phyloP scores from a whole-genome alignment of 2,113 vertebrate genomes.

The Sakesphorus luctuosus region DNA sequence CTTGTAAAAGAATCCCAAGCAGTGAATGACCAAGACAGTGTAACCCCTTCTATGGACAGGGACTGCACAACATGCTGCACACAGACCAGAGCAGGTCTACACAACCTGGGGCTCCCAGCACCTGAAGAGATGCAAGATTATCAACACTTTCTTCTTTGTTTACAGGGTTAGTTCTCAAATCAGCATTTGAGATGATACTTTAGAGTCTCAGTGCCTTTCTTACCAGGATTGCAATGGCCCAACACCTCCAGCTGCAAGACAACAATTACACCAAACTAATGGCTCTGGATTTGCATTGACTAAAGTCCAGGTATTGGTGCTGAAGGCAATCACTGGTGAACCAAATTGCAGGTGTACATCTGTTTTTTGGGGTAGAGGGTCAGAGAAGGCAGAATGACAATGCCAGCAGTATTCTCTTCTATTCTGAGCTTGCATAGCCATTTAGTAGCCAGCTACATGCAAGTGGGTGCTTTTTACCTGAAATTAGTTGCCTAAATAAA shows the following conservation, averaged over 20 bases:
- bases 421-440: background rate
- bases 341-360: background rate
- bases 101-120: background rate
- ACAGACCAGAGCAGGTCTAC: accelerated
- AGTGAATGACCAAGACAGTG: background rate
- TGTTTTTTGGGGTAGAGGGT: background rate
- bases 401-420: background rate
- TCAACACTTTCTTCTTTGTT: background rate
- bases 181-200: background rate
- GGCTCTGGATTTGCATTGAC: background rate
- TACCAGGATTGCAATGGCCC: background rate
- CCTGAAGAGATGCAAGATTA: background rate
- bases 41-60: background rate
- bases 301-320: background rate
- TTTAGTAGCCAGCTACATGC: background rate
- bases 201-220: background rate
- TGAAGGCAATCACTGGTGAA: background rate
- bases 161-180: background rate
- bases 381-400: background rate
- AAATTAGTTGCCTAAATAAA: background rate
- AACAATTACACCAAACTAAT: background rate
- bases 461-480: background rate
- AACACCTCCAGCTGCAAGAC: background rate
- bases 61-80: background rate
- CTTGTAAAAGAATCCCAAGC: background rate